Percentiles rank a stretch among this genome's conserved stretches.
Evolutionary conservation across 2,113 vertebrate species (phyloP).

Genomic region (Morone saxatilis): DNA sequence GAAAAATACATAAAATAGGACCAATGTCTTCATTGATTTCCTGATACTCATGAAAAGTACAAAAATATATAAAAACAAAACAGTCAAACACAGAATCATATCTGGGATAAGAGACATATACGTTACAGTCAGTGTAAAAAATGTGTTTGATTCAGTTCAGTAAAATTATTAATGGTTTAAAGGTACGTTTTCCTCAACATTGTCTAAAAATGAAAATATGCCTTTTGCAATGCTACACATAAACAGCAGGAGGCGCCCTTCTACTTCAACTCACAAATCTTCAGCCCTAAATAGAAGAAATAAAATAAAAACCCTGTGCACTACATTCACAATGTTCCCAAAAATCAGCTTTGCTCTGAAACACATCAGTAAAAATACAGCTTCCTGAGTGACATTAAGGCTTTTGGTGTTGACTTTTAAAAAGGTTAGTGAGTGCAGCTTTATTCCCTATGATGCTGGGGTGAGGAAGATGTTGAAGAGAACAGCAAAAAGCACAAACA

Average conservation of each 20-base stretch:
- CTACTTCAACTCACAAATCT: not conserved
- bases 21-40: not conserved
- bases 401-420: slow-evolving; percentile 15
- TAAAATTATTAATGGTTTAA: not conserved
- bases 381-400: slow-evolving; percentile 37
- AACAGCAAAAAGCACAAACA: slow-evolving; percentile 87
- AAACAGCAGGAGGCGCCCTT: slow-evolving; percentile 41
- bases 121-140: not conserved
- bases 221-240: slow-evolving; percentile 11
- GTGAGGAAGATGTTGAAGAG: slow-evolving; percentile 92
- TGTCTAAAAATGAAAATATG: not conserved
- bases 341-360: slow-evolving; percentile 27
- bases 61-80: slow-evolving; percentile 4
- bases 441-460: slow-evolving; percentile 72
- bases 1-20: not conserved
- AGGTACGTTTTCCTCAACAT: slow-evolving; percentile 7
- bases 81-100: not conserved
- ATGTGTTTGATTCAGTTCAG: not conserved
- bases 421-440: not conserved
- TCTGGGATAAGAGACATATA: not conserved
- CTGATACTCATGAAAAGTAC: not conserved
- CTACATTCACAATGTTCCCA: not conserved
- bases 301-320: not conserved
- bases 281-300: not conserved
- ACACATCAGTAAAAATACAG: slow-evolving; percentile 1